Base-by-base conservation (phyloP, 2,888 invertebrate species). In the Diogma glabrata region DNA sequence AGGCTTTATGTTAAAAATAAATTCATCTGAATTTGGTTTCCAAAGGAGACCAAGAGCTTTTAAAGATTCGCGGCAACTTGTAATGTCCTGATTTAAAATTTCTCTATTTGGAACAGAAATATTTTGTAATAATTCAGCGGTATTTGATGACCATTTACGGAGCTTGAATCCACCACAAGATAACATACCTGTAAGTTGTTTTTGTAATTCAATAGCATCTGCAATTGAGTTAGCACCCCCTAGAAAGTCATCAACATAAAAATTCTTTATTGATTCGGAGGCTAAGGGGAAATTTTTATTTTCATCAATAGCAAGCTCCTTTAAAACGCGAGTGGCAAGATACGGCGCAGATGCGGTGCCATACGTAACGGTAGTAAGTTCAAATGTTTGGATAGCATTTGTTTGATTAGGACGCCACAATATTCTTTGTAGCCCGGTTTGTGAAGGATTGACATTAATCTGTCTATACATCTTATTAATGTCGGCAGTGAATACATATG, bases 211-310 rank as follows among this genome's bases (percentile, higher is more conserved):
- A n/a, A n/a, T 47, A 26, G 47, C 52, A 28, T 47, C 45, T 9
- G 16, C 10, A 17, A 51, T 46, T 19, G 14, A 33, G 33, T 55
- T 24, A 14, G 50, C 49, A 3, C 54, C 53, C 16, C 52, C 50
- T 28, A 55, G 47, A 6, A 40, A n/a, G 30, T 57, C 55, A 49
- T 57, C 57, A 12, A 58, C 56, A 22, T 59, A 57, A 48, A 58
- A 52, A 45, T 51, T 53, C 14, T 30, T 36, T 23, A 22, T 8
- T 14, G 53, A 45, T 16, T 51, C 20, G 10, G 51, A 36, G 3
- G 55, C 55, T 22, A 33, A 8, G 3, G 54, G 54, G 50, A 28
- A 58, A 10, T 23, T 24, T 5, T 47, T 4, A 10, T 24, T 17
- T 53, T 57, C 55, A 28, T 54, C 52, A n/a, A 26, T 28, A 4